A percentile compares a stretch with the other conserved stretches of the same genome.
These are phyloP conservation scores for Lasioglossum calceatum DNA, from an alignment of 2,888 invertebrate genomes.

Conservation along the genomic window DNA sequence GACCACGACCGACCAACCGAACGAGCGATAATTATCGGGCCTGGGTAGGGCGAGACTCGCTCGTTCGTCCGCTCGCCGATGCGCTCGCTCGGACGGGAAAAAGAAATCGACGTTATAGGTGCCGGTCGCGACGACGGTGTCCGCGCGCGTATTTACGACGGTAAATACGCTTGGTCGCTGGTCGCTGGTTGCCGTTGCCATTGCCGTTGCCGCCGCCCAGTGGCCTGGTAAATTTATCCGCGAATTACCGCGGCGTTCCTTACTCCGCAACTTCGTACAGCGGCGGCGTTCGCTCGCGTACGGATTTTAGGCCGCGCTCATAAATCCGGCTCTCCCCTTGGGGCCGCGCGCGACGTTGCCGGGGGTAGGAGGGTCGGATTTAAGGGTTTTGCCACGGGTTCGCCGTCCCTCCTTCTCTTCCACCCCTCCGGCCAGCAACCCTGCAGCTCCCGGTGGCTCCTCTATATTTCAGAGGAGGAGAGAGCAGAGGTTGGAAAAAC, in stretches of 20 bases:
- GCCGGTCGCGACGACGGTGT: conserved; percentile 29
- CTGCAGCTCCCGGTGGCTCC: conserved; percentile 1
- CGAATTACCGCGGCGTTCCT: conserved; percentile 67
- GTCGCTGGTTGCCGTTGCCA: not conserved
- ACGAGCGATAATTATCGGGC: conserved; percentile 30
- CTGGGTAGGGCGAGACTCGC: not conserved
- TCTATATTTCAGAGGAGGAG: conserved; percentile 32
- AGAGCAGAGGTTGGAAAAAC: conserved; percentile 35
- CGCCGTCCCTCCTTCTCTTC: conserved; percentile 44
- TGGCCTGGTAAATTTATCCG: conserved; percentile 58
- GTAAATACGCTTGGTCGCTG: conserved; percentile 38
- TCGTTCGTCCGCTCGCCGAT: conserved; percentile 21
- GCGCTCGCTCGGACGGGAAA: conserved; percentile 41
- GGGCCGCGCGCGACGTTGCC: conserved; percentile 38
- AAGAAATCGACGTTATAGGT: conserved; percentile 50
- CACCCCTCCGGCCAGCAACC: conserved; percentile 25
- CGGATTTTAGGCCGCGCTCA: conserved; percentile 70
- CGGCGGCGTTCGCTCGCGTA: conserved; percentile 51
- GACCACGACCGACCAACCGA: conserved; percentile 2
- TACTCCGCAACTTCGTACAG: conserved; percentile 48
- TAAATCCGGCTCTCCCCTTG: conserved; percentile 68
- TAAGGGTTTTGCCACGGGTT: conserved; percentile 64
- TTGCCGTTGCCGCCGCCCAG: conserved; percentile 15
- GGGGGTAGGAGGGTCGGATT: conserved; percentile 55
- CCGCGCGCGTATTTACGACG: conserved; percentile 46